phyloP scores from a whole-genome alignment of 92 coral and sea anemone species.

The Heteractis magnifica region DNA sequence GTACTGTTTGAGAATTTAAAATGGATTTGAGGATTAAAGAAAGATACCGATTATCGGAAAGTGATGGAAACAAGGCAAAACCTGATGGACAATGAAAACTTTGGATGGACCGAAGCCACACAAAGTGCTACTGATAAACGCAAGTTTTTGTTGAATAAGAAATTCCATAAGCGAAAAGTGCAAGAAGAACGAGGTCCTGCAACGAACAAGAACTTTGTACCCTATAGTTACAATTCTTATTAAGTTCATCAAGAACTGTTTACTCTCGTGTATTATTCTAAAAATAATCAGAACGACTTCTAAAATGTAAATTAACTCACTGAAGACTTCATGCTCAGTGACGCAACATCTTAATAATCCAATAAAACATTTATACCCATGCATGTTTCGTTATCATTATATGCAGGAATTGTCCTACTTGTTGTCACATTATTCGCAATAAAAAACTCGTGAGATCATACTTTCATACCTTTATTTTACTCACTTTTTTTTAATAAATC shows the following conservation, averaged over 20 bases:
- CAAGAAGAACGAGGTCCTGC: constrained; percentile 1
- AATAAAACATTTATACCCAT: too few species aligned
- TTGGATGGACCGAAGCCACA: constrained; percentile 4
- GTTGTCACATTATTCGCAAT: too few species aligned
- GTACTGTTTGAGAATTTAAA: not conserved
- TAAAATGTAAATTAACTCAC: too few species aligned
- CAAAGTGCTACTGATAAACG: not conserved
- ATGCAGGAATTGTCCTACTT: too few species aligned
- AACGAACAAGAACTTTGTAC: not conserved
- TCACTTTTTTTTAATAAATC: too few species aligned
- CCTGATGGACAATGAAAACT: constrained; percentile 3
- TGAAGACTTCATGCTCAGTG: too few species aligned
- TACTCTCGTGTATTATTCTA: too few species aligned
- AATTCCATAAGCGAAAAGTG: not conserved
- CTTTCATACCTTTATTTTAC: too few species aligned
- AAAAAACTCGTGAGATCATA: too few species aligned
- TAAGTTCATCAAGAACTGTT: not conserved
- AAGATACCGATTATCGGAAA: not conserved
- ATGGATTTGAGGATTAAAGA: not conserved
- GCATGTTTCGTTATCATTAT: too few species aligned
- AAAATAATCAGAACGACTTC: too few species aligned
- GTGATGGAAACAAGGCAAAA: constrained; percentile 4
- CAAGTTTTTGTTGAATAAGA: not conserved
- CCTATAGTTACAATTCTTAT: not conserved
- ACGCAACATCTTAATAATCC: too few species aligned